Base-by-base conservation (phyloP, 1,140 invertebrate species). In the Maconellicoccus hirsutus region DNA sequence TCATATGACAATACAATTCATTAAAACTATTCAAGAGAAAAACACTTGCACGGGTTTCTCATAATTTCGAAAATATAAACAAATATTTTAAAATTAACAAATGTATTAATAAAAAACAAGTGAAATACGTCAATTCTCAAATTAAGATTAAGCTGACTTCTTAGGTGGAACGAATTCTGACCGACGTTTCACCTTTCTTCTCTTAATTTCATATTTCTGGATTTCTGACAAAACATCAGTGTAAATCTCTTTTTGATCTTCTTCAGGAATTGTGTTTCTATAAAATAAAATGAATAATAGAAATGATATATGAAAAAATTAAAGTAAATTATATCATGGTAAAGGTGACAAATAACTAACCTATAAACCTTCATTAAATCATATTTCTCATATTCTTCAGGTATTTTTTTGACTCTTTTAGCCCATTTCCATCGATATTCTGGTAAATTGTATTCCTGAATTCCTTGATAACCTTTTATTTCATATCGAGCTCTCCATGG, bases 301-400 rank as follows among this genome's bases (percentile, higher is more conserved):
- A 66, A 38, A 14, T 19, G 4, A 12, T 27, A 38, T 66, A 59
- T 22, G 25, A 52, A 27, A 14, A 27, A 14, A 16, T 52, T 70
- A 70, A 39, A 25, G 33, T 70, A 1, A 59, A 21, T 21, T 59
- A 4, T 16, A 59, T n/a, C 1, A 10, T 52, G n/a, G 39, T 61
- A 14, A n/a, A 39, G 23, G 33, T 23, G 70, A 70, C 70, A 26
- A 73, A 70, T 26, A 29, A 75, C 70, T 78, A 83, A 88, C 87
- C 94, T 88, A 77, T 98, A 97, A 70, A 88, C 83, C 80, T 92
- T 93, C 93, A 98, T 96, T 42, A 98, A 81, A 80, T 98, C 95
- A 81, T 89, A 94, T 83, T 93, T 91, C 76, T 91, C 89, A 89
- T 90, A 94, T 10, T 91, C 90, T 76, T 83, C 90, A 66, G 81